Percentiles rank a stretch among this genome's conserved stretches.
Evolutionary conservation across 92 coral and sea anemone genomes (phyloP).

Genomic region (Umimayanthus chanpuru): DNA sequence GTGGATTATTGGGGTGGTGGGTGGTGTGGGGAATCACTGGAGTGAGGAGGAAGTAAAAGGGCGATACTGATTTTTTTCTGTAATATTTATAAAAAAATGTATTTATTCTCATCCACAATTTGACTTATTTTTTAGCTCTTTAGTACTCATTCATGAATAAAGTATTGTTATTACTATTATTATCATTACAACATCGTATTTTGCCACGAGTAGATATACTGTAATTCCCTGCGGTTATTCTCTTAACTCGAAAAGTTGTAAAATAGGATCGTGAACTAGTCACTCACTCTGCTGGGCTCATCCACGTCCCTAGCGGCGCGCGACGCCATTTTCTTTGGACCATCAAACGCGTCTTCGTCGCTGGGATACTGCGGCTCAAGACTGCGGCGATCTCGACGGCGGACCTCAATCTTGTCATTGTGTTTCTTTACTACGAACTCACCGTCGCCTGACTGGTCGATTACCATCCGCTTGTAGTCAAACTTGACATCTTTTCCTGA

Average conservation of each 20-base stretch:
- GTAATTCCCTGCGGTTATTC: too few species aligned
- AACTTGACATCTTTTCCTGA: slow-evolving; percentile 74
- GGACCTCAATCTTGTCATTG: slow-evolving; percentile 51
- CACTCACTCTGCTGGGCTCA: slow-evolving; percentile 15
- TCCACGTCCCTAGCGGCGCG: slow-evolving; percentile 50
- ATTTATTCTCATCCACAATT: too few species aligned
- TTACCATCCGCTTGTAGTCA: slow-evolving; percentile 94
- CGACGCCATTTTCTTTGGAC: slow-evolving; percentile 84
- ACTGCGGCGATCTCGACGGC: slow-evolving; percentile 68
- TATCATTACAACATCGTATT: too few species aligned
- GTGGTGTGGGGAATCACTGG: too few species aligned
- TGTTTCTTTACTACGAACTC: slow-evolving; percentile 78
- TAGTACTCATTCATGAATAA: too few species aligned
- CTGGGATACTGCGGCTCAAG: slow-evolving; percentile 60
- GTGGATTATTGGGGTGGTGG: too few species aligned
- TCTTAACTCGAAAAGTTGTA: neutral
- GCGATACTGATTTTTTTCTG: too few species aligned
- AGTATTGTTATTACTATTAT: too few species aligned
- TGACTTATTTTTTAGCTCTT: too few species aligned
- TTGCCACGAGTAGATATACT: too few species aligned
- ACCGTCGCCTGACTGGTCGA: slow-evolving; percentile 97
- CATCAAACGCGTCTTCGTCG: slow-evolving; percentile 74
- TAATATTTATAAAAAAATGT: too few species aligned
- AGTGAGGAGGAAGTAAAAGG: too few species aligned
- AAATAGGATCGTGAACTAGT: neutral